These are phyloP conservation scores for Ciconia boyciana DNA, from an alignment of 2,113 vertebrate genomes.

Conservation along the genomic window DNA sequence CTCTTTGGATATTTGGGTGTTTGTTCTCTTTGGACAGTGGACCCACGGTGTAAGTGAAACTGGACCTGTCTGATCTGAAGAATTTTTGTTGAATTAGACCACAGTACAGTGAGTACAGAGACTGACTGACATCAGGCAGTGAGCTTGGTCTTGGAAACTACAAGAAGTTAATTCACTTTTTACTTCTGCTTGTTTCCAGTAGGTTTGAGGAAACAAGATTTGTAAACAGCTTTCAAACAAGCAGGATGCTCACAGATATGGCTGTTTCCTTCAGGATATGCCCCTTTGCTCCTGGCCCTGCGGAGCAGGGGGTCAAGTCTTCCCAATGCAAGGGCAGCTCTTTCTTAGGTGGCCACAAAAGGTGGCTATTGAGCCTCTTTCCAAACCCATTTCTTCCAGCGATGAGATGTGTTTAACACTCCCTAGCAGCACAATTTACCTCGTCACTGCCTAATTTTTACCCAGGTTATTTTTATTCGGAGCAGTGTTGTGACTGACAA, in stretches of 20 bases:
- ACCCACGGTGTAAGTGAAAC: not conserved
- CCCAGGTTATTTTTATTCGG: not conserved
- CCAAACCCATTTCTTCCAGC: not conserved
- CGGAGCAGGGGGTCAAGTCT: not conserved
- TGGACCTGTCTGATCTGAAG: not conserved
- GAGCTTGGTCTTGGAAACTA: not conserved
- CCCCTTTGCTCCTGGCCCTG: not conserved
- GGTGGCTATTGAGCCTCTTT: not conserved
- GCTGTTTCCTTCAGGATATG: not conserved
- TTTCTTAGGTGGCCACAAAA: not conserved
- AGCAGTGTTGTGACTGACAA: not conserved
- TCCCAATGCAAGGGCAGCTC: not conserved
- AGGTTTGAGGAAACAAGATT: not conserved
- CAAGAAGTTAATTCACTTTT: not conserved
- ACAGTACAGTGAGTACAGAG: not conserved
- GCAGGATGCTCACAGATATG: not conserved
- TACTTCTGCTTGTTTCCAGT: not conserved
- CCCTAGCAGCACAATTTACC: not conserved
- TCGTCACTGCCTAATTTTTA: not conserved
- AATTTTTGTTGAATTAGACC: not conserved
- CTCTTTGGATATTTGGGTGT: not conserved
- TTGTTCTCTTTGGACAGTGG: not conserved
- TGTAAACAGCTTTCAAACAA: not conserved
- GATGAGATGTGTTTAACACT: not conserved
- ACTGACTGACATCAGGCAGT: not conserved